Evolutionary conservation across 1,140 invertebrate species (phyloP).

Genomic region (Ephestia elutella): DNA sequence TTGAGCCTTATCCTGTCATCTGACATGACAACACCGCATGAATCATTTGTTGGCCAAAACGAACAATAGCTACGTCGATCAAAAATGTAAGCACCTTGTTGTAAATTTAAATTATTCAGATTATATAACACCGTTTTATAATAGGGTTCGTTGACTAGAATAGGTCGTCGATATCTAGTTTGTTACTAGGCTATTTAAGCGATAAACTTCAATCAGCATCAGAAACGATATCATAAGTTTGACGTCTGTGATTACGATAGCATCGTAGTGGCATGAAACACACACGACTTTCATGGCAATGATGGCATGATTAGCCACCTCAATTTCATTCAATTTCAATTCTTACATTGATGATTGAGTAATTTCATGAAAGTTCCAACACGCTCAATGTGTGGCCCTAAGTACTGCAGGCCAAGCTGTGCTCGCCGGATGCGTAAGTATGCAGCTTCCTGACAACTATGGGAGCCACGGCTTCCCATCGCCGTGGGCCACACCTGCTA

Average conservation of each 20-base stretch:
- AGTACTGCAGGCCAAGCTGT: too few species aligned
- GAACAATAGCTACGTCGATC: neutral
- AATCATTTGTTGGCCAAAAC: neutral
- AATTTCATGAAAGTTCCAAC: too few species aligned
- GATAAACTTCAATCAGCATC: too few species aligned
- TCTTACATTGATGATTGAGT: too few species aligned
- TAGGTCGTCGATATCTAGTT: neutral
- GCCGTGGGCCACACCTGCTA: neutral
- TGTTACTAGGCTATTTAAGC: neutral
- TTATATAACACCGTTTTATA: neutral
- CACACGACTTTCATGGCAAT: too few species aligned
- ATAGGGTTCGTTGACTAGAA: neutral
- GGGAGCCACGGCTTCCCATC: neutral
- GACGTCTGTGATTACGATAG: too few species aligned
- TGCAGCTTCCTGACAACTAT: neutral
- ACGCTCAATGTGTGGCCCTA: too few species aligned
- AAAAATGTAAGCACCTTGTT: neutral
- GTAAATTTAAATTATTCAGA: neutral
- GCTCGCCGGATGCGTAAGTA: neutral
- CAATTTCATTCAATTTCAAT: too few species aligned
- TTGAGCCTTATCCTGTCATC: neutral
- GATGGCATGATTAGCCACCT: too few species aligned
- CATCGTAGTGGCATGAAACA: too few species aligned
- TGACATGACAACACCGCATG: slow-evolving; percentile 1
- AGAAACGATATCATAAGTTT: too few species aligned